Percentiles rank a stretch among this genome's conserved stretches.
Evolutionary conservation across 2,888 invertebrate species (phyloP).

Genomic region (Hyposoter dolosus): DNA sequence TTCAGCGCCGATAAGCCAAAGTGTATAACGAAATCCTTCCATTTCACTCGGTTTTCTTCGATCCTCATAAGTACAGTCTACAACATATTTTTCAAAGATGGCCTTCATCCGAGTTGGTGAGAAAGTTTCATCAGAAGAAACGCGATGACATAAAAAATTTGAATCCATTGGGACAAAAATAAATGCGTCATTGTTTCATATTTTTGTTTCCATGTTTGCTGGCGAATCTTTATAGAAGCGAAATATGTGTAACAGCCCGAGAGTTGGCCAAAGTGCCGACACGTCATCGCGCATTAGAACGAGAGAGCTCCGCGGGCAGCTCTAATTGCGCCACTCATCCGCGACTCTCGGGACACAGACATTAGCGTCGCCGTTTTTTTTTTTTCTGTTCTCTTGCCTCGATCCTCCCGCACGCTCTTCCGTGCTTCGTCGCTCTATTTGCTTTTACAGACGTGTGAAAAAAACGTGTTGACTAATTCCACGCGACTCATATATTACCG

Average conservation of each 20-base stretch:
- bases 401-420: conserved; percentile 21
- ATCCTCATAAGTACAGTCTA: conserved; percentile 9
- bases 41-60: conserved; percentile 22
- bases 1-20: conserved; percentile 75
- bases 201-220: conserved; percentile 7
- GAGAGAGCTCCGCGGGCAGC: conserved; percentile 49
- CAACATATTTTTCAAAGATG: background rate
- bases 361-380: conserved; percentile 57
- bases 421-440: conserved; percentile 34
- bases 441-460: conserved; percentile 56
- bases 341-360: conserved; percentile 54
- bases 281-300: conserved; percentile 64
- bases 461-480: conserved; percentile 67
- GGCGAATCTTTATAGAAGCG: conserved; percentile 21
- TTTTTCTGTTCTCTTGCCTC: conserved; percentile 45
- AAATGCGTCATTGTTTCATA: background rate
- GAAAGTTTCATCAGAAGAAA: conserved; percentile 30
- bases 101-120: conserved; percentile 51
- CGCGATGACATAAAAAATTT: conserved; percentile 25
- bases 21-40: conserved; percentile 45
- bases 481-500: conserved; percentile 21
- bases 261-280: conserved; percentile 43
- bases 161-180: conserved; percentile 10
- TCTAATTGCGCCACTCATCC: conserved; percentile 67
- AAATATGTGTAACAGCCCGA: background rate